phyloP scores from a whole-genome alignment of 2,888 invertebrate species.

The Lamellibrachia satsuma region DNA sequence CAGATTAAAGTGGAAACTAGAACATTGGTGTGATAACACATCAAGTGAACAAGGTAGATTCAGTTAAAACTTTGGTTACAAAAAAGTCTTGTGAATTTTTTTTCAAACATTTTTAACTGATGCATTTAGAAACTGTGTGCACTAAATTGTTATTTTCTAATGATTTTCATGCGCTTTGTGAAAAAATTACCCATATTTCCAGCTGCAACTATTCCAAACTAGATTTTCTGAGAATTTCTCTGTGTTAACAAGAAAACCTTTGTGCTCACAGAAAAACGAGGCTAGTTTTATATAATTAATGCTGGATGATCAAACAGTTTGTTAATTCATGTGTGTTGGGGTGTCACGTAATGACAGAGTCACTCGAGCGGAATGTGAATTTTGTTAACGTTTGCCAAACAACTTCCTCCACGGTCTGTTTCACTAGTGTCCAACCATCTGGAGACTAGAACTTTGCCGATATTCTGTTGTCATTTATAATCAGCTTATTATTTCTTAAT shows the following conservation, averaged over 20 bases:
- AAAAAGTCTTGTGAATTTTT: background rate
- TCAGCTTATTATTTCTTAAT: background rate
- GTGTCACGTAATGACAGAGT: background rate
- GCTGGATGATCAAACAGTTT: background rate
- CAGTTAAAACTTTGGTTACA: background rate
- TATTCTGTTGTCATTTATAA: background rate
- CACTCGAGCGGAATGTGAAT: background rate
- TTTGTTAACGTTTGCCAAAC: background rate
- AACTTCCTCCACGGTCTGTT: background rate
- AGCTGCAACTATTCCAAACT: background rate
- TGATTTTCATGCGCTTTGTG: background rate
- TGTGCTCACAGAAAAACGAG: background rate
- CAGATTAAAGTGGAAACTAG: too few species aligned
- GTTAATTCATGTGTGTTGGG: conserved; percentile 4
- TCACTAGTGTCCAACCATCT: background rate
- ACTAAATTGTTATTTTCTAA: background rate
- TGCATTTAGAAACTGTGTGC: background rate
- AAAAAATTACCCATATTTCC: background rate
- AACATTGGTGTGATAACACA: too few species aligned
- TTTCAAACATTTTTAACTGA: background rate
- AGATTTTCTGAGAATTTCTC: background rate
- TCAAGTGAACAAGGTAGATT: background rate
- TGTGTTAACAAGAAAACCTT: background rate
- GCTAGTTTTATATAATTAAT: background rate
- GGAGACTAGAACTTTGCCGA: background rate